Percentiles rank a stretch among this genome's conserved stretches.
Conservation (phyloP, 2,888 invertebrate genomes). For the Anagyrus pseudococci region DNA sequence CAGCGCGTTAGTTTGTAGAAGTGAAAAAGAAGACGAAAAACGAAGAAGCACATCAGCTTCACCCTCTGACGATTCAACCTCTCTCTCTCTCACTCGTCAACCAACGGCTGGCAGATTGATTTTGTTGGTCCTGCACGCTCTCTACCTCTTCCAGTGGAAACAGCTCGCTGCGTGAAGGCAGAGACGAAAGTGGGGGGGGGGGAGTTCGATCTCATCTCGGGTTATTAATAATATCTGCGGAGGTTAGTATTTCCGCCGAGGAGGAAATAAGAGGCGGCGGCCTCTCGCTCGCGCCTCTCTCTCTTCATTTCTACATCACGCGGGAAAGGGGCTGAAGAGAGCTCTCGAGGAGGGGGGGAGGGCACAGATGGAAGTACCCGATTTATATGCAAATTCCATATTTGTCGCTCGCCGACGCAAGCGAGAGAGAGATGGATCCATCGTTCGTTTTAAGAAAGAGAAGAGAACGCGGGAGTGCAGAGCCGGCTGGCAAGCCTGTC, state of each 20-base stretch:
- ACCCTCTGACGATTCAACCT: constrained; percentile 11
- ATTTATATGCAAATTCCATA: constrained; percentile 74
- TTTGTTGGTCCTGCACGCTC: constrained; percentile 47
- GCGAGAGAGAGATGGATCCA: constrained; percentile 40
- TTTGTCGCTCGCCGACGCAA: constrained; percentile 64
- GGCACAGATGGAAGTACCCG: constrained; percentile 72
- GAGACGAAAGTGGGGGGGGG: constrained; percentile 37
- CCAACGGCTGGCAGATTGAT: constrained; percentile 58
- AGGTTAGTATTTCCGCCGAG: constrained; percentile 58
- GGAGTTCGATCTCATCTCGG: constrained; percentile 58
- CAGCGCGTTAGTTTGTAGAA: constrained; percentile 19
- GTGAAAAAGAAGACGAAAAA: constrained; percentile 21
- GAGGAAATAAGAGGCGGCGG: constrained; percentile 52
- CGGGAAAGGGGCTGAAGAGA: constrained; percentile 47
- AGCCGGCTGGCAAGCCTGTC: too few species aligned
- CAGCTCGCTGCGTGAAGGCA: constrained; percentile 38
- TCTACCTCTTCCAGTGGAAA: constrained; percentile 6
- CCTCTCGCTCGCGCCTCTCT: constrained; percentile 39
- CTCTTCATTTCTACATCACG: constrained; percentile 61
- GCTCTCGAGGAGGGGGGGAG: constrained; percentile 37
- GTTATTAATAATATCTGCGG: constrained; percentile 61
- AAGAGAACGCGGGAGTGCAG: too few species aligned
- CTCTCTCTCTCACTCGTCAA: constrained; percentile 35
- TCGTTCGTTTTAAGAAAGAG: constrained; percentile 37
- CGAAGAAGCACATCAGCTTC: too few species aligned